phyloP scores from a whole-genome alignment of 2,113 vertebrate species.

The Eclectus roratus region DNA sequence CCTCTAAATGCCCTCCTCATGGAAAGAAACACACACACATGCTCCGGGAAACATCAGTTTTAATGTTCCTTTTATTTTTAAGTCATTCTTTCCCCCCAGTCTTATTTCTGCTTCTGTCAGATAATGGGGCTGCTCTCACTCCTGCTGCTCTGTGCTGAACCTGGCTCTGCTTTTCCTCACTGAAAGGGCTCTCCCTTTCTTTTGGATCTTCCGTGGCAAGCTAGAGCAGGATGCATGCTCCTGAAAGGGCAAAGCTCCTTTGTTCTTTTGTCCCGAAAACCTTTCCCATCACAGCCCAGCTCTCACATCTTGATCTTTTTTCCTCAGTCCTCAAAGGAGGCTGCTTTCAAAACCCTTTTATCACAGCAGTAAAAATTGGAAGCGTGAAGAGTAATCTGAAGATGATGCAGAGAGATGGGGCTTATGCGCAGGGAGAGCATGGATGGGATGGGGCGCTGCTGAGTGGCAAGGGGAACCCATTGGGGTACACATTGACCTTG shows the following conservation, averaged over 20 bases:
- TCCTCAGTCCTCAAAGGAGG: background rate
- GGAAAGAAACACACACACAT: slow-evolving; percentile 29
- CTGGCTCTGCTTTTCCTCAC: background rate
- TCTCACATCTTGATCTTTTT: slow-evolving; percentile 36
- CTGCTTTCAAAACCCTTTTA: slow-evolving; percentile 40
- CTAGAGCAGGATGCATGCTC: slow-evolving; percentile 29
- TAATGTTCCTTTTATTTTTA: slow-evolving; percentile 57
- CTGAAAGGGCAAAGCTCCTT: slow-evolving; percentile 37
- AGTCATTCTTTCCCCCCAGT: slow-evolving; percentile 33
- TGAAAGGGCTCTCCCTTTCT: slow-evolving; percentile 60
- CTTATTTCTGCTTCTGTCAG: slow-evolving; percentile 44
- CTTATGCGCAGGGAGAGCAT: background rate
- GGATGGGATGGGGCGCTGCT: background rate
- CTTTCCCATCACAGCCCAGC: slow-evolving; percentile 43
- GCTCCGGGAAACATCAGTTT: slow-evolving; percentile 31
- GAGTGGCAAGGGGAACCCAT: accelerated
- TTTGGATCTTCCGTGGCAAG: slow-evolving; percentile 40
- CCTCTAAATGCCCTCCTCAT: slow-evolving; percentile 39
- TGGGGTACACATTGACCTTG: accelerated
- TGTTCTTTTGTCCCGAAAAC: slow-evolving; percentile 52
- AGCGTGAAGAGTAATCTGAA: background rate
- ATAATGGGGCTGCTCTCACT: slow-evolving; percentile 41
- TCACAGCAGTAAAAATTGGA: background rate
- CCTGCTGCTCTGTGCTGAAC: slow-evolving; percentile 48
- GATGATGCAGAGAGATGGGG: background rate